Conservation (phyloP, 2,888 invertebrate genomes). For the Heteromurus nitidus region DNA sequence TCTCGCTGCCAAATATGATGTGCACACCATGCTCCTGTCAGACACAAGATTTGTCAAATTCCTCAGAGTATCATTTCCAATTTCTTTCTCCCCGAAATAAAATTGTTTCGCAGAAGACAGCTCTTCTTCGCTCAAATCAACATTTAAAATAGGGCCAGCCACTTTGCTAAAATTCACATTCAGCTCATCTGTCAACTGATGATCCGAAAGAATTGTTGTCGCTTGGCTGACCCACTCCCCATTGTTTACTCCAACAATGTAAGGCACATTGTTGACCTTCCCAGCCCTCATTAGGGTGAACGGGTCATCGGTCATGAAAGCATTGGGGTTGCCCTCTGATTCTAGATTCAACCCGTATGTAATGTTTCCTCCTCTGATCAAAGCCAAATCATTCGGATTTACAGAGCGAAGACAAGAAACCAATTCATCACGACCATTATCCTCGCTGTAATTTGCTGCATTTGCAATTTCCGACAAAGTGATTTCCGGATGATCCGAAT, state of each 20-base stretch:
- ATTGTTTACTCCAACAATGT: slow-evolving; percentile 21
- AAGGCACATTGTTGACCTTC: slow-evolving; percentile 27
- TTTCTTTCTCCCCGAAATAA: slow-evolving; percentile 42
- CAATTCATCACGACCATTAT: no score
- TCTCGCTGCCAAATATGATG: background rate
- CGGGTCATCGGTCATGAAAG: slow-evolving; percentile 30
- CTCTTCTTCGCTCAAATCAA: background rate
- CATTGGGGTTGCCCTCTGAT: background rate
- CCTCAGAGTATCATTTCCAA: slow-evolving; percentile 30
- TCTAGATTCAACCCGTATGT: background rate
- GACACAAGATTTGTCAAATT: slow-evolving; percentile 7
- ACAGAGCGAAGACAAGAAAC: slow-evolving; percentile 24
- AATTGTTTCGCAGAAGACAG: background rate
- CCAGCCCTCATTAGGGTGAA: slow-evolving; percentile 5
- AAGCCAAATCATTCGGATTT: slow-evolving; percentile 19
- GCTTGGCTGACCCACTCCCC: background rate
- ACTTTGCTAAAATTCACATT: background rate
- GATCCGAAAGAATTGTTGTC: background rate
- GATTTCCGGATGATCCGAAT: no score
- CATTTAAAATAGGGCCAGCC: background rate
- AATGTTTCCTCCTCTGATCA: background rate
- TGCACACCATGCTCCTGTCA: slow-evolving; percentile 11
- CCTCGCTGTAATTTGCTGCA: no score
- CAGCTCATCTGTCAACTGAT: background rate
- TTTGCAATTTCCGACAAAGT: no score